These are phyloP conservation scores for Agapetus fuscipes DNA, from an alignment of 2,888 invertebrate species.

Conservation along the genomic window DNA sequence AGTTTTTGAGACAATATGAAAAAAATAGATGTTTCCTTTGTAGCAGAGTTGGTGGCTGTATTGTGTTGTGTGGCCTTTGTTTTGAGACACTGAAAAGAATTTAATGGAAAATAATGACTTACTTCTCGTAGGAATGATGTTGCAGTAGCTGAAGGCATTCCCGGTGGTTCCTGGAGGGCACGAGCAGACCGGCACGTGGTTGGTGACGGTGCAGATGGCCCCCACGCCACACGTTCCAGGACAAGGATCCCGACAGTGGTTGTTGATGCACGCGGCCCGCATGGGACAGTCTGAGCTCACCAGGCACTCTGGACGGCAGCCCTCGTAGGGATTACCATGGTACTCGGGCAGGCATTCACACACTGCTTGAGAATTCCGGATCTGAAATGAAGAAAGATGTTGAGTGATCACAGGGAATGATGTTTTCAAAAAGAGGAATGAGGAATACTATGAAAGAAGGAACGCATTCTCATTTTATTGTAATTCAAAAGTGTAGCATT, in stretches of 20 bases:
- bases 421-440: too few relatives aligned
- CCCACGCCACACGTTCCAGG: constrained; percentile 74
- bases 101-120: too few relatives aligned
- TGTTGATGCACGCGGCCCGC: constrained; percentile 69
- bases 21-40: too few relatives aligned
- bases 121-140: constrained; percentile 29
- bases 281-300: constrained; percentile 82
- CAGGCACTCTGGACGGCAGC: constrained; percentile 75
- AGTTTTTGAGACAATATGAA: too few relatives aligned
- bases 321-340: constrained; percentile 66
- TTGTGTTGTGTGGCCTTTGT: too few relatives aligned
- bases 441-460: too few relatives aligned
- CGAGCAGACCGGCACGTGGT: constrained; percentile 62
- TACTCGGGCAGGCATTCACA: constrained; percentile 66
- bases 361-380: constrained; percentile 42
- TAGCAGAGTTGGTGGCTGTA: too few relatives aligned
- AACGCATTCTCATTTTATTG: too few relatives aligned
- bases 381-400: constrained; percentile 33
- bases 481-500: too few relatives aligned
- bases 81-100: too few relatives aligned
- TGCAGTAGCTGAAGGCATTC: constrained; percentile 59
- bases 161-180: constrained; percentile 60
- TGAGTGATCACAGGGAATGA: too few relatives aligned
- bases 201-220: constrained; percentile 64
- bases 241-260: constrained; percentile 78